Evolutionary conservation across 2,888 invertebrate genomes (phyloP), one percentile per base, ranked within the genome.

Genomic region (Drosophila austrosaltans): DNA sequence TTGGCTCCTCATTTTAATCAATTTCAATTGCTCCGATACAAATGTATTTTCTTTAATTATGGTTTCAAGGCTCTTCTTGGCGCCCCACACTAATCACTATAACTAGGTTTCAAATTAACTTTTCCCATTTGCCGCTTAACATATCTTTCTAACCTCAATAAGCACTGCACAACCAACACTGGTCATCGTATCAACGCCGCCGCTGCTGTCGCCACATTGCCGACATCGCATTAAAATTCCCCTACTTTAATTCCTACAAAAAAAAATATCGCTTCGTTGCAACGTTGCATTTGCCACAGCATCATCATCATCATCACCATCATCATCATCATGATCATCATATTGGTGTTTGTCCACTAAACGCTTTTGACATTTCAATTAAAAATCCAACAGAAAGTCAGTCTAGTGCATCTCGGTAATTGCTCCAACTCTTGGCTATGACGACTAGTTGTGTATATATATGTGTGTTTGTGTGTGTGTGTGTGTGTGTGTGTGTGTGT

Each of bases 341-440:
- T 36, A 36, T 36, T 48, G 48, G 74, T 67, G 72, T 73, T 72
- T 73, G 73, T 39, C 73, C 80, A 81, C 87, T 85, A 85, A 85
- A 85, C 87, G 87, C 89, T 85, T 85, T 87, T 85, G 85, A 85
- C 85, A 85, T 85, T 85, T 85, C 84, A 85, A 85, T 85, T 85
- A 85, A 85, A 85, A 85, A 48, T 85, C 83, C 88, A 86, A 77
- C 79, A 81, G 76, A 82, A 81, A 75, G 73, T 88, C 87, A 78
- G 44, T 53, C 72, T 42, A 53, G 40, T 42, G 53, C 54, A 16
- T 44, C 53, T 69, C 53, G 63, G 72, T 81, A 87, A 84, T 87
- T 87, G 87, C 74, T 72, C 32, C 57, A 75, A 75, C 69, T 69
- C 75, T 65, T 72, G 30, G 44, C 42, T 12, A 60, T 42, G 44